Conservation (phyloP, 2,888 invertebrate species). For the Cephus sareptanus region DNA sequence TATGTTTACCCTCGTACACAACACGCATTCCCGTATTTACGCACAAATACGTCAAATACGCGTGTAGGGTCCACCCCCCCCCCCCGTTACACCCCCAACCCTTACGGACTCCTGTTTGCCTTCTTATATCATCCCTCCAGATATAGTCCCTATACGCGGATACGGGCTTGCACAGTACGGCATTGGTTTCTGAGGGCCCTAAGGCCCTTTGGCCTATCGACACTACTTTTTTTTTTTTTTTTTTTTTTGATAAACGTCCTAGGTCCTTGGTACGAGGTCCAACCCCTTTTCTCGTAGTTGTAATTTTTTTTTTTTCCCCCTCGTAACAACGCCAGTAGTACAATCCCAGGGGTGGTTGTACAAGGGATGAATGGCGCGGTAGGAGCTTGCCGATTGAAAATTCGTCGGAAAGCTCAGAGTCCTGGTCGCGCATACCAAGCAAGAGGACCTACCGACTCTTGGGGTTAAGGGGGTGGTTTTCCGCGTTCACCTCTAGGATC, state of each 20-base stretch:
- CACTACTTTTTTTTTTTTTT: not conserved
- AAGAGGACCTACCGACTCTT: not conserved
- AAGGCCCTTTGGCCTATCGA: not conserved
- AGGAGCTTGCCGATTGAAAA: constrained; percentile 3
- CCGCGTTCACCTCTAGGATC: not conserved
- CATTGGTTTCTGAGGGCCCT: not conserved
- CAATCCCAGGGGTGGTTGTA: not conserved
- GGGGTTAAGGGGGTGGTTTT: not conserved
- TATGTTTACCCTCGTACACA: constrained; percentile 52
- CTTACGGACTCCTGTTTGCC: constrained; percentile 47
- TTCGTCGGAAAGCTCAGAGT: constrained; percentile 2
- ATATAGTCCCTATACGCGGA: not conserved
- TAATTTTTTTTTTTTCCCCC: not conserved
- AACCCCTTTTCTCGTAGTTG: not conserved
- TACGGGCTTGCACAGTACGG: not conserved
- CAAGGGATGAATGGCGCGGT: not conserved
- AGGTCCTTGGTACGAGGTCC: not conserved
- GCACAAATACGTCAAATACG: constrained; percentile 59
- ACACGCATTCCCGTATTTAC: constrained; percentile 57
- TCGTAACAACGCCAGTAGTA: not conserved
- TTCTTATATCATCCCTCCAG: constrained; percentile 52
- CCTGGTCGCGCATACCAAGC: not conserved
- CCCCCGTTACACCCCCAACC: constrained; percentile 28
- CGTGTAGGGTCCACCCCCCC: constrained; percentile 27
- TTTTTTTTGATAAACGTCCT: not conserved